A percentile compares a stretch with the other conserved stretches of the same genome.
phyloP scores from a whole-genome alignment of 2,113 vertebrate species.

The Megalops atlanticus region DNA sequence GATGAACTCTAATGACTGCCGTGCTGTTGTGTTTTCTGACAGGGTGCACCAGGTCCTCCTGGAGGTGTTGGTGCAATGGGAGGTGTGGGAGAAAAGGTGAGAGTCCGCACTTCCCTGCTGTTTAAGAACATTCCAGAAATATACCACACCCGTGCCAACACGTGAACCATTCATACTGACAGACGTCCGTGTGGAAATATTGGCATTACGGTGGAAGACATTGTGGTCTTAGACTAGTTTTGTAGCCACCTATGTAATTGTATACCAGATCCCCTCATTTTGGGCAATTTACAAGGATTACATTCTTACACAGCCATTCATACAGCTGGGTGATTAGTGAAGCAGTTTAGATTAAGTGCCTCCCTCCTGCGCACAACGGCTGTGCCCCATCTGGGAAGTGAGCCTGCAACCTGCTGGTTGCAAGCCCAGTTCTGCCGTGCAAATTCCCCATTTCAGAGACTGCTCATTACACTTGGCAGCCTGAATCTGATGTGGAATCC shows the following conservation, averaged over 20 bases:
- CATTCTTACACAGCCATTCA: too few relatives aligned
- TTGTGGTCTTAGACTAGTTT: too few relatives aligned
- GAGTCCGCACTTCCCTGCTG: conserved; percentile 26
- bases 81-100: conserved; percentile 92
- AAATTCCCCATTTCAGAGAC: not conserved
- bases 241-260: too few relatives aligned
- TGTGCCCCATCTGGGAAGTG: not conserved
- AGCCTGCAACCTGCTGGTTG: not conserved
- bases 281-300: too few relatives aligned
- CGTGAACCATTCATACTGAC: too few relatives aligned
- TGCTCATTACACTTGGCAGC: not conserved
- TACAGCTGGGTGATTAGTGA: not conserved
- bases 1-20: not conserved
- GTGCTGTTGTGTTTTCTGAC: conserved; percentile 22
- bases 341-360: not conserved
- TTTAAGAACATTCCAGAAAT: too few relatives aligned
- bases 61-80: conserved; percentile 88
- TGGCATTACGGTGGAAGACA: too few relatives aligned
- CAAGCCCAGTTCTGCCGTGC: not conserved
- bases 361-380: not conserved
- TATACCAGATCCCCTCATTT: too few relatives aligned
- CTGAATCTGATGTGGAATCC: not conserved
- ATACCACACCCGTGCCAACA: too few relatives aligned
- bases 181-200: too few relatives aligned
- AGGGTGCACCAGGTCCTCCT: conserved; percentile 93